Percentiles rank a stretch among this genome's conserved stretches.
phyloP scores from a whole-genome alignment of 2,888 invertebrate genomes.

The Arenicola marina region DNA sequence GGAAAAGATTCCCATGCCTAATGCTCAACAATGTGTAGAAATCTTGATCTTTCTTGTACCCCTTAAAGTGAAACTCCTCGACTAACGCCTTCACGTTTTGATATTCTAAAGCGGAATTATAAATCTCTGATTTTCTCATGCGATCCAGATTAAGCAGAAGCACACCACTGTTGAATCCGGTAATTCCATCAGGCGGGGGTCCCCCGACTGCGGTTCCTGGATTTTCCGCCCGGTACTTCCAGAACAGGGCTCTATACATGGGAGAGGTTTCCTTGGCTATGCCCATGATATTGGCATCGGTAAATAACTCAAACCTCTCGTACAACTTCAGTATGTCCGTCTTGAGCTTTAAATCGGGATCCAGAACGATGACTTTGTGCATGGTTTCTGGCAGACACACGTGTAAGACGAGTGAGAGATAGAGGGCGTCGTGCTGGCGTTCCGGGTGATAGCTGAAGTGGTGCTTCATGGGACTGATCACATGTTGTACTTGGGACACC shows the following conservation, averaged over 20 bases:
- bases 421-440: slow-evolving; percentile 79
- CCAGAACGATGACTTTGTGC: slow-evolving; percentile 71
- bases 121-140: slow-evolving; percentile 70
- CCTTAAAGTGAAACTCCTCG: slow-evolving; percentile 60
- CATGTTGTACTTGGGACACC: too few species aligned
- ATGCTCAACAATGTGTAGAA: slow-evolving; percentile 75
- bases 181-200: slow-evolving; percentile 64
- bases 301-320: slow-evolving; percentile 72
- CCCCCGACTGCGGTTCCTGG: slow-evolving; percentile 70
- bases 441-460: slow-evolving; percentile 73
- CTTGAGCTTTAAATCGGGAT: slow-evolving; percentile 77
- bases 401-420: slow-evolving; percentile 75
- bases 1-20: slow-evolving; percentile 74
- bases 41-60: slow-evolving; percentile 81
- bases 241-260: slow-evolving; percentile 77
- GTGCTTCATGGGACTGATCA: slow-evolving; percentile 73
- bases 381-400: slow-evolving; percentile 70
- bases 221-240: slow-evolving; percentile 69
- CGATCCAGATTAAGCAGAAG: slow-evolving; percentile 73
- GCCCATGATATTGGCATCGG: slow-evolving; percentile 71
- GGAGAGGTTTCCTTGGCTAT: slow-evolving; percentile 73
- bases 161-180: slow-evolving; percentile 83
- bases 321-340: slow-evolving; percentile 72
- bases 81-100: slow-evolving; percentile 47
- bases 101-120: slow-evolving; percentile 64